Percentiles rank a stretch among this genome's conserved stretches.
These are phyloP conservation scores for Morelia viridis DNA, from an alignment of 2,797 vertebrate species.

Conservation along the genomic window DNA sequence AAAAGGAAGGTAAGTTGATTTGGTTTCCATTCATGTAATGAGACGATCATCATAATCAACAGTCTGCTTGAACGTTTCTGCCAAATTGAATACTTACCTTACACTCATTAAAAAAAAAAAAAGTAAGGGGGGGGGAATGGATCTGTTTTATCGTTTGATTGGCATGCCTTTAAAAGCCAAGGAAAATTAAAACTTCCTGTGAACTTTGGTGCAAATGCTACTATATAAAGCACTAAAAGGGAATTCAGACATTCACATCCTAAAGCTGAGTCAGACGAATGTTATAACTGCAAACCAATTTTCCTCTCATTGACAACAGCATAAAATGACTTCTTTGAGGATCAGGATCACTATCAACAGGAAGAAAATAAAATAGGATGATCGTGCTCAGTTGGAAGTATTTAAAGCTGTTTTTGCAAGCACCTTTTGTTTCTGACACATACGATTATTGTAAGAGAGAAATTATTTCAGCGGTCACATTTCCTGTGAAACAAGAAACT, in stretches of 20 bases:
- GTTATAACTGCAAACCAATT: background rate
- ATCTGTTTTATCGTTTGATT: background rate
- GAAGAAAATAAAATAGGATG: background rate
- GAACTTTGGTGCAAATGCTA: background rate
- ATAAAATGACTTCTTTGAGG: background rate
- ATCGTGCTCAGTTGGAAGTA: conserved; percentile 2
- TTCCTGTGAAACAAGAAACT: conserved; percentile 40
- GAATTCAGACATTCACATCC: background rate
- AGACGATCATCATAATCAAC: background rate
- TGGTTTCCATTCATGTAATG: background rate
- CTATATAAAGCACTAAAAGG: background rate
- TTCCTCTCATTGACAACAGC: background rate
- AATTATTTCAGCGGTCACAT: conserved; percentile 32
- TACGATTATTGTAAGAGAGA: conserved; percentile 30
- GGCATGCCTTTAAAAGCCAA: background rate
- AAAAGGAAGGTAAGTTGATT: background rate
- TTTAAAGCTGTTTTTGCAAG: background rate
- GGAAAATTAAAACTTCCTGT: background rate
- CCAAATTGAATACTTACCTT: background rate
- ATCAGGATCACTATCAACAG: background rate
- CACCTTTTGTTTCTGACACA: background rate
- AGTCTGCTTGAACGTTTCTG: background rate
- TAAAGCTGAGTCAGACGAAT: background rate
- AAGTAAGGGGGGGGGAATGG: background rate
- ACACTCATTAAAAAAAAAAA: no score